These are phyloP conservation scores for Melanerpes formicivorus DNA, from an alignment of 2,113 vertebrate genomes.

Conservation along the genomic window DNA sequence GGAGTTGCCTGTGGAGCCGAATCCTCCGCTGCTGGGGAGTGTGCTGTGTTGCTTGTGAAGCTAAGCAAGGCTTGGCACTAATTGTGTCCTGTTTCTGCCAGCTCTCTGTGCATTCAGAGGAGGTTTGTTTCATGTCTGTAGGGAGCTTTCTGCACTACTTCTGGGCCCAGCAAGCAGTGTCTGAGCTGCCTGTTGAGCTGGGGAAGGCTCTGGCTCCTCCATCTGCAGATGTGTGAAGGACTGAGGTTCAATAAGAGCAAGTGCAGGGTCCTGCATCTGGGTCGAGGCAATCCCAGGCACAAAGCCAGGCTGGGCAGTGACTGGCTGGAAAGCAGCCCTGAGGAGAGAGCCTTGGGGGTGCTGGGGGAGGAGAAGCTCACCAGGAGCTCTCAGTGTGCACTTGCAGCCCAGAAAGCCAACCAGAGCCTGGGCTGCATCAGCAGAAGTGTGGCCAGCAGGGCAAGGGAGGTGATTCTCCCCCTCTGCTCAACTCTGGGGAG, in stretches of 20 bases:
- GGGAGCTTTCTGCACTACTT: not conserved
- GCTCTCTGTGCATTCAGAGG: not conserved
- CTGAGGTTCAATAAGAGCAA: not conserved
- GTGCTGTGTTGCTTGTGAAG: not conserved
- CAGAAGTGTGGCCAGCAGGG: too few relatives aligned
- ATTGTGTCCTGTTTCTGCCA: not conserved
- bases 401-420: too few relatives aligned
- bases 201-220: not conserved
- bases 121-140: not conserved
- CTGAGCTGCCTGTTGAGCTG: not conserved
- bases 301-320: too few relatives aligned
- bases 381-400: too few relatives aligned
- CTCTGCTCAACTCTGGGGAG: too few relatives aligned
- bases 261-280: too few relatives aligned
- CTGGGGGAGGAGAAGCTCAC: too few relatives aligned
- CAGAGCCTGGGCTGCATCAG: too few relatives aligned
- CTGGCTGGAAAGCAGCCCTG: too few relatives aligned
- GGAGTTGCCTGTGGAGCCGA: not conserved
- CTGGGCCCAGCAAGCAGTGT: not conserved
- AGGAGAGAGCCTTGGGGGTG: too few relatives aligned
- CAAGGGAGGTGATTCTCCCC: too few relatives aligned
- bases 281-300: too few relatives aligned
- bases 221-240: not conserved
- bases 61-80: not conserved
- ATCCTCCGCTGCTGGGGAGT: not conserved